These are phyloP conservation scores for Marmota monax DNA, from an alignment of 2,113 vertebrate genomes.

Conservation along the genomic window DNA sequence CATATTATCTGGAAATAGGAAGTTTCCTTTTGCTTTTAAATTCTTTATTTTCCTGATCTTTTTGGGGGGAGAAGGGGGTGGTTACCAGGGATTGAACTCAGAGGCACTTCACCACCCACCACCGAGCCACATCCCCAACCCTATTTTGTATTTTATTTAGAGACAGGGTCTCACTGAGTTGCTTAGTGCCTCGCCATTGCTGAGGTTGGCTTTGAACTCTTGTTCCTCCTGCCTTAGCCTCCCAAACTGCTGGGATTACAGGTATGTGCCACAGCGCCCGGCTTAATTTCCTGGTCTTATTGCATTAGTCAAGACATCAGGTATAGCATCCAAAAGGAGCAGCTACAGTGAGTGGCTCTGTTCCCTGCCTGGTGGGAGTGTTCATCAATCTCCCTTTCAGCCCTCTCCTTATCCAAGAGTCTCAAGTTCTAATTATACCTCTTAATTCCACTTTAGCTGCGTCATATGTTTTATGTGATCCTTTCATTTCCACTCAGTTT, in stretches of 20 bases:
- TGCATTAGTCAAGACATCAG: neutral
- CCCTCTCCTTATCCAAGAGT: neutral
- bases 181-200: no score
- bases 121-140: no score
- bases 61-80: no score
- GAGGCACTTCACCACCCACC: no score
- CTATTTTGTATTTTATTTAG: no score
- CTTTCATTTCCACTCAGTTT: conserved; percentile 15
- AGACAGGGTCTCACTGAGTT: no score
- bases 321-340: neutral
- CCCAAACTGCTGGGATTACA: no score
- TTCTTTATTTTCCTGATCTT: neutral
- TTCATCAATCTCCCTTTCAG: neutral
- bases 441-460: neutral
- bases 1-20: neutral
- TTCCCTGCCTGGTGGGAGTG: neutral
- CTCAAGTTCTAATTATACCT: neutral
- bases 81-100: no score
- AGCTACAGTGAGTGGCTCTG: neutral
- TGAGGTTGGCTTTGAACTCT: no score
- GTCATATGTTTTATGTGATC: neutral
- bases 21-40: conserved; percentile 61
- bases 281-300: neutral
- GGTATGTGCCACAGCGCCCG: no score
- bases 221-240: no score